These are phyloP conservation scores for Spodoptera litura DNA, from an alignment of 1,140 invertebrate genomes.

Conservation along the genomic window DNA sequence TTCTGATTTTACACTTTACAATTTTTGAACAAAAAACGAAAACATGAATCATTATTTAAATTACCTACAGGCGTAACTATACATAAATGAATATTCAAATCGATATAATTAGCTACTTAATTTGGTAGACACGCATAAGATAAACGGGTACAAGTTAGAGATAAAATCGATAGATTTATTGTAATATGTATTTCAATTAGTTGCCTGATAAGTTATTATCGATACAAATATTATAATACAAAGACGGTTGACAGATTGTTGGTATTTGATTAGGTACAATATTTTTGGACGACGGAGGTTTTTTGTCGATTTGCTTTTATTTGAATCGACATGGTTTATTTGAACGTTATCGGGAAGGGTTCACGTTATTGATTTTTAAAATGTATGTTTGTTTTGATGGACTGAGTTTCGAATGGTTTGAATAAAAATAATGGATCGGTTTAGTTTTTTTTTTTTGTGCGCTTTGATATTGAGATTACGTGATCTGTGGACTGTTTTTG, in stretches of 20 bases:
- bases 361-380: constrained; percentile 79
- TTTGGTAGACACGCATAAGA: not conserved
- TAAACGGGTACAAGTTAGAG: not conserved
- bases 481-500: not conserved
- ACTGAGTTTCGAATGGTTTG: constrained; percentile 59
- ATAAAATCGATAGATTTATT: constrained; percentile 31
- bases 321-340: constrained; percentile 76
- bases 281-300: constrained; percentile 59
- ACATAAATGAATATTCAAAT: too few species aligned
- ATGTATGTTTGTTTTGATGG: constrained; percentile 78
- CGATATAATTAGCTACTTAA: too few species aligned
- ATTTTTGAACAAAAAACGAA: not conserved
- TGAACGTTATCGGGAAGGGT: constrained; percentile 80
- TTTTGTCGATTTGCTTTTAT: constrained; percentile 75
- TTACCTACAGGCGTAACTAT: too few species aligned
- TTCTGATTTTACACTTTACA: not conserved
- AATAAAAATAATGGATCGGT: constrained; percentile 53
- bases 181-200: constrained; percentile 48
- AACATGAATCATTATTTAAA: too few species aligned
- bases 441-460: constrained; percentile 53
- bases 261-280: constrained; percentile 66
- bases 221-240: constrained; percentile 72
- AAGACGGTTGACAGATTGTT: constrained; percentile 80
- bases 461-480: constrained; percentile 18
- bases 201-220: constrained; percentile 58